Base-by-base conservation (phyloP, 2,888 invertebrate species). In the Ceraclea dissimilis region DNA sequence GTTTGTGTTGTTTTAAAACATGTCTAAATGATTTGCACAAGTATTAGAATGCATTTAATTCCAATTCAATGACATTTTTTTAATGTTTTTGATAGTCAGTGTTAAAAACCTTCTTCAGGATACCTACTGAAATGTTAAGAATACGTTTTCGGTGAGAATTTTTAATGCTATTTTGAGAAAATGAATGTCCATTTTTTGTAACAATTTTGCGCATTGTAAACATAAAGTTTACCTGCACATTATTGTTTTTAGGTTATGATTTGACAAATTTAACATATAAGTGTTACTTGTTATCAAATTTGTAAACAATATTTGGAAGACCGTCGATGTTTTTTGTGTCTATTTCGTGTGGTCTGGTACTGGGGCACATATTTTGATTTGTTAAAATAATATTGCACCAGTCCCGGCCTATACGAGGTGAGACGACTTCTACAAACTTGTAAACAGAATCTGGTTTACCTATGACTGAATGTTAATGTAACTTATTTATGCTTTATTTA, bases 401-500 rank as follows among this genome's bases (percentile, higher is more conserved):
- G 78, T 78, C 78, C 77, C 78, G 77, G 78, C 77, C 76, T 75
- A 76, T 75, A 74, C 74, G 74, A 74, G 72, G 75, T 17, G 48
- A 13, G 16, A 2, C 39, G 13, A 13, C 13, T 4, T 26, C 26
- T 6, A 26, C 26, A 26, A 10, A 6, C 10, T 10, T 26, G 10
- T 6, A 6, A 26, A 26, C 26, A 26, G 10, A 26, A 26, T 26
- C n/a, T 26, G 10, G 10, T 26, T 26, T 26, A 26, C 26, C 4
- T 26, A 26, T 26, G n/a, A n/a, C n/a, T n/a, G n/a, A n/a, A n/a
- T n/a, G n/a, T n/a, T n/a, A n/a, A n/a, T n/a, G n/a, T n/a, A n/a
- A n/a, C n/a, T n/a, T 26, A 26, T 26, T 26, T 26, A 6, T 10
- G 10, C 4, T 10, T 26, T 26, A 10, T 26, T 26, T 26, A 10